These are phyloP conservation scores for Lasioglossum pauxillum DNA, from an alignment of 2,888 invertebrate genomes.

Conservation along the genomic window DNA sequence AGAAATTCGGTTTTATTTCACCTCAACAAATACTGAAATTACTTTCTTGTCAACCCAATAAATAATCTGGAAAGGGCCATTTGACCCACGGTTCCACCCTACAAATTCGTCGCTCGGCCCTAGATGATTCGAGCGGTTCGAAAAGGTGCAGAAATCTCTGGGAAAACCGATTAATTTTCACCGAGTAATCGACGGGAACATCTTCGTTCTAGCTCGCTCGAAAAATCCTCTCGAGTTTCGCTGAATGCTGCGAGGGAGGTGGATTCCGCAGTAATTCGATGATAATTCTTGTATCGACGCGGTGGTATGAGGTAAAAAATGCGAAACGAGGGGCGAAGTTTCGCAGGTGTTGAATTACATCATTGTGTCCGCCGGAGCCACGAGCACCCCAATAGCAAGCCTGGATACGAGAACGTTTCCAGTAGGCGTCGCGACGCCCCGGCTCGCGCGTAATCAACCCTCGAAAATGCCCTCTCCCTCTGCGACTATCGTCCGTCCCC, in stretches of 20 bases:
- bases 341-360: slow-evolving; percentile 78
- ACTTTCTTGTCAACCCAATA: no score
- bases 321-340: slow-evolving; percentile 71
- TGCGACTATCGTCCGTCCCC: slow-evolving; percentile 64
- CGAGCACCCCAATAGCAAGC: slow-evolving; percentile 74
- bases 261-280: not conserved
- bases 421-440: slow-evolving; percentile 43
- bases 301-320: slow-evolving; percentile 50
- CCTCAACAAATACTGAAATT: no score
- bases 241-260: not conserved
- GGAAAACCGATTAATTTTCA: not conserved
- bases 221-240: not conserved
- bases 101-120: not conserved
- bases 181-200: not conserved
- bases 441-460: slow-evolving; percentile 51
- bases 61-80: no score
- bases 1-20: no score
- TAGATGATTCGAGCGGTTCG: not conserved
- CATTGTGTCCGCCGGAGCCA: slow-evolving; percentile 74
- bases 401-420: slow-evolving; percentile 48
- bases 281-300: not conserved
- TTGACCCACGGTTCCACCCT: no score
- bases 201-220: not conserved
- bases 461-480: slow-evolving; percentile 63
- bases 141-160: not conserved